Evolutionary conservation across 2,888 invertebrate genomes (phyloP), one percentile per base, ranked within the genome.

Genomic region (Nephrotoma flavescens): DNA sequence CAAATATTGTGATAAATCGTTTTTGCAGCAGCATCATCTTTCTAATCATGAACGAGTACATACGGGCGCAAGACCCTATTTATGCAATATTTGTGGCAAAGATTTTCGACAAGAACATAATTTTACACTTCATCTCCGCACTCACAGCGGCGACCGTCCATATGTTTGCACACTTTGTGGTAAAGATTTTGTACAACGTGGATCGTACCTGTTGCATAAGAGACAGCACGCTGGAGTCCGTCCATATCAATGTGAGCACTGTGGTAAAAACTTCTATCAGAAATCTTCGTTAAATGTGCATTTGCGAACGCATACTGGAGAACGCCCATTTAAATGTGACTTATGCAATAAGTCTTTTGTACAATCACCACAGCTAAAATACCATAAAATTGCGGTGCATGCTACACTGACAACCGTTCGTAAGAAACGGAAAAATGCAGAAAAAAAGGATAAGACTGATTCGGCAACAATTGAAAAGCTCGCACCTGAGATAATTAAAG

Each of bases 51-150:
- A 88, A 86, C 86, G 87, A 31, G 87, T 87, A 11, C 88, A 88
- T 83, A 88, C 88, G 0, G 88, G 88, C 4, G 41, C 85, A 19
- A 52, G 86, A 31, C 88, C 88, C 4, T 88, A 86, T 87, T 85
- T 88, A 7, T 88, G 88, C 42, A 88, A 87, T 86, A 86, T 88
- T 45, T 88, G 88, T 57, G 88, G 88, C 15, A 88, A 88, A 86
- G 87, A 87, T 83, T 88, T 87, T 42, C 88, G 86, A 41, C 87
- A 88, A 86, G 87, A 88, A 86, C 87, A 87, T 31, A 88, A 88
- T 87, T 87, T 88, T 42, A 88, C 87, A 83, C 44, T 87, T 0
- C 88, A 88, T 87, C 45, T 88, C 0, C 45, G 87, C 12, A 86
- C 87, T 9, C 88, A 88, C 71, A 87, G 45, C 42, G 87, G 88